A percentile compares a stretch with the other conserved stretches of the same genome.
Conservation (phyloP, 1,140 invertebrate species). For the Heterodera schachtii region DNA sequence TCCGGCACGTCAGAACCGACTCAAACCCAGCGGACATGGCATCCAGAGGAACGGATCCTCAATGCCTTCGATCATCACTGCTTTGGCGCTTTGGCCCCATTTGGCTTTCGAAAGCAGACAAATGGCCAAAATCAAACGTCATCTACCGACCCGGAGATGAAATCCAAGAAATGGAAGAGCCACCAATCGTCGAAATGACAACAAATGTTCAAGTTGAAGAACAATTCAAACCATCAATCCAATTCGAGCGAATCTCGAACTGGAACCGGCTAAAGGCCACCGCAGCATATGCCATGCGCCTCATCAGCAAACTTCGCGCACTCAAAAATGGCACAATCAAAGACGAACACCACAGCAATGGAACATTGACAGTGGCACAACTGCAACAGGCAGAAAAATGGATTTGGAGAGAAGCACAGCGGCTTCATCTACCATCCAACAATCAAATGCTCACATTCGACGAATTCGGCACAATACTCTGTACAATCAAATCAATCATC, state of each 20-base stretch:
- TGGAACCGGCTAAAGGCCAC: neutral
- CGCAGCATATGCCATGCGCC: neutral
- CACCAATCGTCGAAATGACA: neutral
- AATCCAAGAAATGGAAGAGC: neutral
- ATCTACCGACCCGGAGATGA: neutral
- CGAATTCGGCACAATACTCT: too few species aligned
- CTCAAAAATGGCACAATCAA: neutral
- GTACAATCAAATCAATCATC: too few species aligned
- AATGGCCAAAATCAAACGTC: neutral
- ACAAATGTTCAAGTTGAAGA: neutral
- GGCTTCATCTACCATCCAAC: neutral
- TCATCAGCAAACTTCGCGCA: neutral
- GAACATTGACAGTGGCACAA: neutral
- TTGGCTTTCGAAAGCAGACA: neutral
- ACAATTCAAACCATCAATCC: neutral
- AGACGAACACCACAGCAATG: neutral
- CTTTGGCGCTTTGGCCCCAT: neutral
- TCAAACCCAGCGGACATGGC: neutral
- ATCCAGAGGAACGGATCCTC: neutral
- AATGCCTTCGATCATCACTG: neutral
- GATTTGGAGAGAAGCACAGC: neutral
- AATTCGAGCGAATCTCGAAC: neutral
- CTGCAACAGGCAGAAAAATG: neutral
- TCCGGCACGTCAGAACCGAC: neutral
- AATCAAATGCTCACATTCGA: neutral